A percentile compares a stretch with the other conserved stretches of the same genome.
Conservation (phyloP, 2,797 vertebrate species). For the Notolabrus celidotus region DNA sequence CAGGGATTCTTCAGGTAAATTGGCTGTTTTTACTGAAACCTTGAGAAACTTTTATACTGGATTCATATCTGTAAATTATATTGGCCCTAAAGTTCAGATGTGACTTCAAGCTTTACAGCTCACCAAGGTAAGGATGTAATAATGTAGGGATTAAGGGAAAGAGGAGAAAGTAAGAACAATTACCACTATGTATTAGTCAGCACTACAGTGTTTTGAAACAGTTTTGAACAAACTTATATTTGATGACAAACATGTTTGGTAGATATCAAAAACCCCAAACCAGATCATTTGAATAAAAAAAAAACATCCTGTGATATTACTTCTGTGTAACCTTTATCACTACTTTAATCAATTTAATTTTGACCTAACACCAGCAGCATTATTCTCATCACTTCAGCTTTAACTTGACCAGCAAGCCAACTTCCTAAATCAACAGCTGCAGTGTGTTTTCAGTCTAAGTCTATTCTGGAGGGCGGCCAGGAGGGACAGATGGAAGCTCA, state of each 20-base stretch:
- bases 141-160: too few relatives aligned
- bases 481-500: conserved; percentile 45
- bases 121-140: too few relatives aligned
- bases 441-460: conserved; percentile 22
- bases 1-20: not conserved
- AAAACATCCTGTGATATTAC: not conserved
- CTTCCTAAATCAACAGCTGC: conserved; percentile 16
- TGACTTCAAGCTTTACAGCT: too few relatives aligned
- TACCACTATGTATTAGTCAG: too few relatives aligned
- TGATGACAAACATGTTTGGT: too few relatives aligned
- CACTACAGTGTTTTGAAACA: too few relatives aligned
- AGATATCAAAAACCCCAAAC: not conserved
- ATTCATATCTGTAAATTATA: too few relatives aligned
- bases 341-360: not conserved
- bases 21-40: conserved; percentile 8
- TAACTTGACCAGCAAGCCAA: conserved; percentile 17
- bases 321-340: not conserved
- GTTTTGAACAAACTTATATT: too few relatives aligned
- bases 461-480: conserved; percentile 33
- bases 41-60: not conserved
- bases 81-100: too few relatives aligned
- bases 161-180: too few relatives aligned
- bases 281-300: conserved; percentile 6
- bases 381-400: conserved; percentile 14
- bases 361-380: not conserved